Conservation (phyloP, 1,140 invertebrate genomes). For the Calephelis nemesis region DNA sequence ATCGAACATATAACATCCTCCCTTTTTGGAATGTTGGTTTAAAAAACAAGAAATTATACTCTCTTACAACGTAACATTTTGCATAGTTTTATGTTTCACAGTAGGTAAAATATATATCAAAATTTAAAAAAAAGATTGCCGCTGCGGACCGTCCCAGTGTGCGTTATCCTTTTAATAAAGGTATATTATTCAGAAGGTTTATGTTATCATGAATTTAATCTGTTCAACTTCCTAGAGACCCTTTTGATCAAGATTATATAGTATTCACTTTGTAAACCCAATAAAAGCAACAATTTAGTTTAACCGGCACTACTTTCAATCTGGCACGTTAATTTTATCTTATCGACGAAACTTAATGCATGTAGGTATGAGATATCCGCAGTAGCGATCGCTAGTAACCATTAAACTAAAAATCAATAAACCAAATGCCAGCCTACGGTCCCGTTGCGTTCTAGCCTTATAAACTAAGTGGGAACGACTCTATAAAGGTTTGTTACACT, state of each 20-base stretch:
- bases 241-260: background rate
- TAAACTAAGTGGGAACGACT: slow-evolving; percentile 6
- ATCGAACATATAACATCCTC: too few relatives aligned
- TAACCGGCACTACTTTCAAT: background rate
- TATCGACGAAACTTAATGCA: slow-evolving; percentile 9
- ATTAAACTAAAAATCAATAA: slow-evolving; percentile 26
- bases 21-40: too few relatives aligned
- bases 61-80: too few relatives aligned
- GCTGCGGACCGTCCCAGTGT: too few relatives aligned
- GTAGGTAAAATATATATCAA: too few relatives aligned
- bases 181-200: too few relatives aligned
- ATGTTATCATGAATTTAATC: too few relatives aligned
- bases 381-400: slow-evolving; percentile 12
- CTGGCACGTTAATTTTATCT: slow-evolving; percentile 8
- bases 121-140: too few relatives aligned
- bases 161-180: too few relatives aligned
- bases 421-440: slow-evolving; percentile 20
- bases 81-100: too few relatives aligned
- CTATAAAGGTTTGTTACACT: slow-evolving; percentile 12
- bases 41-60: too few relatives aligned
- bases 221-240: too few relatives aligned
- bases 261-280: background rate
- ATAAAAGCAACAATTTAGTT: slow-evolving; percentile 5
- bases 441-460: slow-evolving; percentile 19
- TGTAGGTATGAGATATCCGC: slow-evolving; percentile 5